Base-by-base conservation (phyloP, 2,888 invertebrate genomes). In the Cryptophagus acutangulus region DNA sequence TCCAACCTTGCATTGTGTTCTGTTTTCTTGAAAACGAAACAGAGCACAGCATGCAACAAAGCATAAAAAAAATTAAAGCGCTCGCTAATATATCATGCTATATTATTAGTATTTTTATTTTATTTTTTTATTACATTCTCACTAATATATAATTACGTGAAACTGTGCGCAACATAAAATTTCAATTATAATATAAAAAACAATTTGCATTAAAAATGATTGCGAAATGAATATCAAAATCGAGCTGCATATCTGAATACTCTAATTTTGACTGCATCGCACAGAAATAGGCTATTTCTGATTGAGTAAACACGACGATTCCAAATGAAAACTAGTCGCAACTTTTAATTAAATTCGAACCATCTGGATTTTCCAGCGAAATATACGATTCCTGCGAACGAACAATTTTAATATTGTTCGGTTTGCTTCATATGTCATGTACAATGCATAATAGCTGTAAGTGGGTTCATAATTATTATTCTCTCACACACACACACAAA, bases 21-120 rank as follows among this genome's bases (percentile, higher is more conserved):
- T 41, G 41, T 41, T 41, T 41, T 38, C 38, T 41, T 41, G 13
- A 20, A 38, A 33, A 18, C 10, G 33, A 30, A 41, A 25, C 35
- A 38, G 38, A 41, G 37, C 41, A 20, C 30, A 18, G 29, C 13
- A 15, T 30, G 10, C 29, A 38, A 17, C 36, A 37, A 38, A 33
- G 28, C 33, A 33, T 37, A 41, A 41, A 41, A 41, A 33, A 41
- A 26, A 26, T 4, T 31, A 31, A 8, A 31, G 12, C 16, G 14
- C 12, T 20, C 6, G n/a, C 24, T 20, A 20, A 31, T 12, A 31
- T 13, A 31, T n/a, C n/a, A n/a, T n/a, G n/a, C n/a, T n/a, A n/a
- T n/a, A n/a, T n/a, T n/a, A n/a, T n/a, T n/a, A n/a, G n/a, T n/a
- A n/a, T n/a, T n/a, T n/a, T n/a, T n/a, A n/a, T n/a, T n/a, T n/a